Evolutionary conservation across 2,888 invertebrate genomes (phyloP).

Genomic region (Aphelenchoides bicaudatus): DNA sequence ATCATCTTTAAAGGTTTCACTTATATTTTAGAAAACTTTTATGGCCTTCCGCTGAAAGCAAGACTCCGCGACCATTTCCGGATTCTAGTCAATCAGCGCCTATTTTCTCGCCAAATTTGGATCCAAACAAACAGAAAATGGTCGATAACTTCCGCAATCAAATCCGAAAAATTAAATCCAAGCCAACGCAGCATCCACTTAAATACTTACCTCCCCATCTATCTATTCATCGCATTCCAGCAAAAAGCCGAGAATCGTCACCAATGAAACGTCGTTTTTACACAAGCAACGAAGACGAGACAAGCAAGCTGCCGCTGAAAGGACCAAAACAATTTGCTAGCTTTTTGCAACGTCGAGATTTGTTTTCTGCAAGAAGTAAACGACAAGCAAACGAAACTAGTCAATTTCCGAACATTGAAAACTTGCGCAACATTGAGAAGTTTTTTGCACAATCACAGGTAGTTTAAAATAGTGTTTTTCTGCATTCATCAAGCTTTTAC

Average conservation of each 20-base stretch:
- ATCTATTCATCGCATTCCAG: background rate
- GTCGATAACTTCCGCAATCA: background rate
- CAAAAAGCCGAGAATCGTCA: background rate
- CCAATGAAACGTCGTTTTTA: background rate
- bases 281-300: background rate
- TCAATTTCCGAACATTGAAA: background rate
- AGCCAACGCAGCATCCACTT: no score
- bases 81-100: background rate
- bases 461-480: no score
- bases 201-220: background rate
- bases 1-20: no score
- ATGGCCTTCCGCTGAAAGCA: background rate
- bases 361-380: background rate
- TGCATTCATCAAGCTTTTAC: no score
- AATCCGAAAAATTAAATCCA: no score
- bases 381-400: background rate
- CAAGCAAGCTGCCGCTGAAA: background rate
- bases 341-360: background rate
- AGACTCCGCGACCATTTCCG: background rate
- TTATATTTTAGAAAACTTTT: background rate
- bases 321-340: no score
- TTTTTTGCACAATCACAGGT: constrained; percentile 2
- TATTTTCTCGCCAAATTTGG: background rate
- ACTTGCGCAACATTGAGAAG: background rate
- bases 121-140: background rate